Base-by-base conservation (phyloP, 2,113 vertebrate genomes). In the Phylloscopus trochilus region DNA sequence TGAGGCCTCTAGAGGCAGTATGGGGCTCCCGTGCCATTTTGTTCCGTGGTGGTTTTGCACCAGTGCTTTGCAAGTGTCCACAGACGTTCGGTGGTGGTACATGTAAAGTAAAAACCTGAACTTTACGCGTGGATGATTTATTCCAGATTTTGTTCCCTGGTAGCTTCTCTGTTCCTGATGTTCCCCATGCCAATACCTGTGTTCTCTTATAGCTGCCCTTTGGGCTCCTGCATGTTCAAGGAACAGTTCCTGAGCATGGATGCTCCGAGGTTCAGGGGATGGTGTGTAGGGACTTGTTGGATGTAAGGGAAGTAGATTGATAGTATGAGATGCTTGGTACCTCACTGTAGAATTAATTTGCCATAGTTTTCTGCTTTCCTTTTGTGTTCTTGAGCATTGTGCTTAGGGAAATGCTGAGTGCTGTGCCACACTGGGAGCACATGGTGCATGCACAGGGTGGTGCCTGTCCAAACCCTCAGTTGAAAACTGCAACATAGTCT, bases 11-110 rank as follows among this genome's bases (percentile, higher is more conserved):
- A 15, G 19, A 20, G 30, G 51, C 15, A 0, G 2, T 0, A 15
- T 15, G 59, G 12, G 37, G 3, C 24, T 68, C 9, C 62, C 3
- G 0, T 19, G 27, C 27, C 7, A 0, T 20, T 41, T 14, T 10
- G 2, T 66, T 15, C 7, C 9, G 16, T 4, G 15, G 56, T 26
- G 7, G 10, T 28, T 46, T 27, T 4, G 9, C 13, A 12, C 8
- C 24, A 2, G 26, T 11, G 44, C 44, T 33, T 13, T 60, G 44
- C 52, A 14, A 1, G 13, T 7, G 9, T 33, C 21, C 18, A 3
- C n/a, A 8, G 35, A 3, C 5, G 6, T n/a, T 60, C 3, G 1
- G 31, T 19, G 8, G 1, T 12, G 31, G 17, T 21, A 17, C 1
- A 0, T 8, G 14, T 37, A 13, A 47, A 23, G 5, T 15, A 18